Conservation (phyloP, 1,140 invertebrate species). For the Macrosteles quadrilineatus region DNA sequence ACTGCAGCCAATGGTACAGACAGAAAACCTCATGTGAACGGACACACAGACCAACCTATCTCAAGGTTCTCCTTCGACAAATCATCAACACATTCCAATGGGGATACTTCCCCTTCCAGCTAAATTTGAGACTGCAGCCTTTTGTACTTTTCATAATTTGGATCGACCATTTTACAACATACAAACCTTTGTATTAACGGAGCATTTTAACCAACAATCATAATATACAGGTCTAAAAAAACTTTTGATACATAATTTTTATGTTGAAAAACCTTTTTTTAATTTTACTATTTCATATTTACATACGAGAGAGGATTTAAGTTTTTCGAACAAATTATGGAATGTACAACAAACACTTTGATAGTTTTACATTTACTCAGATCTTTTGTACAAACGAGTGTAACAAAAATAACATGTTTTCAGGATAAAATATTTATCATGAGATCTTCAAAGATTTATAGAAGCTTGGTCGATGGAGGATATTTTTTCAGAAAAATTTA, state of each 20-base stretch:
- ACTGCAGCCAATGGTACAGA: background rate
- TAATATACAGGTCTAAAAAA: background rate
- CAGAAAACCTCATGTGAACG: background rate
- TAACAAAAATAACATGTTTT: slow-evolving; percentile 10
- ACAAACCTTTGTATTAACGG: background rate
- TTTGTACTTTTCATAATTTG: slow-evolving; percentile 17
- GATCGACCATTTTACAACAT: background rate
- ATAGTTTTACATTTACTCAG: background rate
- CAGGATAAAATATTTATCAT: slow-evolving; percentile 3
- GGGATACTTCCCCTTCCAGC: background rate
- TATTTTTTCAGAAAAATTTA: background rate
- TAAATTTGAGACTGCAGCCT: slow-evolving; percentile 13
- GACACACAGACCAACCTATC: slow-evolving; percentile 2
- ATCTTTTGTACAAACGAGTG: slow-evolving; percentile 19
- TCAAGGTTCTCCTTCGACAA: slow-evolving; percentile 2
- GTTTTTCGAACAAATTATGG: slow-evolving; percentile 12
- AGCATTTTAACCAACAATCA: background rate
- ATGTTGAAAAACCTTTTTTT: background rate
- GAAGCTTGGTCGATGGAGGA: background rate
- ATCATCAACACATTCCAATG: background rate
- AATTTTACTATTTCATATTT: too few relatives aligned
- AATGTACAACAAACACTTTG: background rate
- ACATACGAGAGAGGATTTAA: too few relatives aligned
- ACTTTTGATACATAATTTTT: background rate
- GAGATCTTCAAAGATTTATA: background rate